Evolutionary conservation across 2,113 vertebrate genomes (phyloP), one percentile per base, ranked within the genome.

Genomic region (Pipa parva): DNA sequence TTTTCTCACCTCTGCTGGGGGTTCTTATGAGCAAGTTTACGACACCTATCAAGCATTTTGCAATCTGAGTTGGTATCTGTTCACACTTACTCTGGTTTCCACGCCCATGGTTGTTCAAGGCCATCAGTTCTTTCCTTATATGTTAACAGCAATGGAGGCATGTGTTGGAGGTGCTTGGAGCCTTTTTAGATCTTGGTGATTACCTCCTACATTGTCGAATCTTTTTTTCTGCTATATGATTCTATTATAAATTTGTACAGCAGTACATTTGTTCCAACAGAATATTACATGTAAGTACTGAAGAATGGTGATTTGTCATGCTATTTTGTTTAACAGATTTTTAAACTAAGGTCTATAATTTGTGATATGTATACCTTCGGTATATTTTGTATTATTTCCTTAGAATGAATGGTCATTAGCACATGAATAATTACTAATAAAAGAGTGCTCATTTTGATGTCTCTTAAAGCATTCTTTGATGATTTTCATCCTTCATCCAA

Each of bases 31-130:
- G 66, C 56, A 2, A 69, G 26, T 27, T 26, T 59, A 74, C 76
- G 74, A 69, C 31, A 58, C 72, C 74, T 75, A 78, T 80, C 65
- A 79, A 17, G 0, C 21, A 51, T 28, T 63, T 54, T 75, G 71
- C n/a, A 68, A 77, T 63, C 72, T 68, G 51, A 60, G 65, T 52
- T 60, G 0, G 3, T 76, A 66, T 71, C 61, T 56, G 59, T 72
- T 83, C 54, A 62, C 71, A 76, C 73, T 79, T 71, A 75, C 69
- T 74, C 79, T 62, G 24, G 56, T 72, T 74, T 69, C 72, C 51
- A 59, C 71, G 65, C 73, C 65, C 71, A 78, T 60, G 48, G 57
- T 31, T 60, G 48, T 65, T 21, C 31, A 60, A 69, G 57, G 22
- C 57, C 57, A 42, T 28, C 46, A 59, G 39, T 52, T 69, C 57